A percentile compares a stretch with the other conserved stretches of the same genome.
Conservation (phyloP, 2,888 invertebrate species). For the Cheilosia scutellata region DNA sequence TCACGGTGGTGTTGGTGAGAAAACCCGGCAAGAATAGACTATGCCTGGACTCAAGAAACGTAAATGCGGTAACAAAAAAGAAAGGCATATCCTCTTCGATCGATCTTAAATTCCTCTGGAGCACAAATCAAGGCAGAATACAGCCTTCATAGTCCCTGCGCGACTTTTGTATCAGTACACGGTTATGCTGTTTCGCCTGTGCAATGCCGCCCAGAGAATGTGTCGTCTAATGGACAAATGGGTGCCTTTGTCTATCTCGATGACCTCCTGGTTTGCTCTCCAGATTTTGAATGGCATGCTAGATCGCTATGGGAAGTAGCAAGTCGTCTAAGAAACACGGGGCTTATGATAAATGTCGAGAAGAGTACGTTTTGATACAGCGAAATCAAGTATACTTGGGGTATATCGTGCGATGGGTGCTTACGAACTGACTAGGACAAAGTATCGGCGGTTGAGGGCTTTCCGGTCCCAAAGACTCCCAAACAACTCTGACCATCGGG, state of each 20-base stretch:
- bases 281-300: background rate
- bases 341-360: background rate
- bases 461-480: background rate
- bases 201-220: background rate
- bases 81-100: too few species aligned
- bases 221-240: background rate
- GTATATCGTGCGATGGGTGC: background rate
- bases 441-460: background rate
- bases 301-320: background rate
- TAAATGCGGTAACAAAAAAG: background rate
- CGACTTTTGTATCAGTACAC: too few species aligned
- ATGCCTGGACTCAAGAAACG: background rate
- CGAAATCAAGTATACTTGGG: conserved; percentile 2
- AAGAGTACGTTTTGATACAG: background rate
- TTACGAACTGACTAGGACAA: background rate
- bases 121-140: too few species aligned
- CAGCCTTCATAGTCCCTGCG: too few species aligned
- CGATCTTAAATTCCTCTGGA: too few species aligned
- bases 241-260: background rate
- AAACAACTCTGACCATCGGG: too few species aligned
- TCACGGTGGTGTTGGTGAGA: background rate
- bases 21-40: background rate
- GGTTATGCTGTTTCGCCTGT: background rate
- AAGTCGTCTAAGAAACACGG: accelerated
- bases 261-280: background rate